Percentiles rank a stretch among this genome's conserved stretches.
Conservation (phyloP, 1,140 invertebrate genomes). For the Zophobas atratus region DNA sequence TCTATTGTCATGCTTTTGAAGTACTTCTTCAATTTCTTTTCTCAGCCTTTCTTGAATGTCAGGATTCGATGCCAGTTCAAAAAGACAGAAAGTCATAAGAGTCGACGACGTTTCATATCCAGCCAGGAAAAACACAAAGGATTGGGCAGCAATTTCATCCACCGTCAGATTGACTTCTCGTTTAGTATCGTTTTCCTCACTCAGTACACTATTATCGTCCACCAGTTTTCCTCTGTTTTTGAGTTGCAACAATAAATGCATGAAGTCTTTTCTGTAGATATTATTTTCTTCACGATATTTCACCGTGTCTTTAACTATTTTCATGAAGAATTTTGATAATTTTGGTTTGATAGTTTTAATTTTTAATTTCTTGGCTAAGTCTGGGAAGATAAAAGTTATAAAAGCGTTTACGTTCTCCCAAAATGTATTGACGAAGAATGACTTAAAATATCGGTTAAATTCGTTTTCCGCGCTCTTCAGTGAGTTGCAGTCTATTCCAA, state of each 20-base stretch:
- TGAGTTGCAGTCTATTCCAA: slow-evolving; percentile 71
- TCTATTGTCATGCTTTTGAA: slow-evolving; percentile 65
- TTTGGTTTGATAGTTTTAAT: neutral
- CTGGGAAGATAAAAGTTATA: neutral
- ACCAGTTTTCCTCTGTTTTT: slow-evolving; percentile 62
- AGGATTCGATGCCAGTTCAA: slow-evolving; percentile 65
- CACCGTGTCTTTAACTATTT: slow-evolving; percentile 51
- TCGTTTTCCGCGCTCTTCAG: slow-evolving; percentile 69
- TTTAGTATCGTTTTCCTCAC: slow-evolving; percentile 50
- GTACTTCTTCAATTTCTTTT: slow-evolving; percentile 68
- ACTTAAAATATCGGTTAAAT: slow-evolving; percentile 68
- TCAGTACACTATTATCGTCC: slow-evolving; percentile 20
- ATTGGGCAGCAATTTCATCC: neutral
- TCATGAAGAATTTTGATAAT: slow-evolving; percentile 59
- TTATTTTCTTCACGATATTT: slow-evolving; percentile 61
- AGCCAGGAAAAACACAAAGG: slow-evolving; percentile 65
- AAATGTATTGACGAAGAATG: slow-evolving; percentile 1
- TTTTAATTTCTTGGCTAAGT: neutral
- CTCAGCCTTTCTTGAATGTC: slow-evolving; percentile 66
- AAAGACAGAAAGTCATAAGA: slow-evolving; percentile 68
- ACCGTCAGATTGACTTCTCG: neutral
- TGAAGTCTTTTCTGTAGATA: slow-evolving; percentile 50
- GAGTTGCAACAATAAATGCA: slow-evolving; percentile 49
- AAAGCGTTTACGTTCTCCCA: neutral
- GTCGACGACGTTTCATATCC: slow-evolving; percentile 70